Base-by-base conservation (phyloP, 2,113 vertebrate genomes). In the Corapipo altera region DNA sequence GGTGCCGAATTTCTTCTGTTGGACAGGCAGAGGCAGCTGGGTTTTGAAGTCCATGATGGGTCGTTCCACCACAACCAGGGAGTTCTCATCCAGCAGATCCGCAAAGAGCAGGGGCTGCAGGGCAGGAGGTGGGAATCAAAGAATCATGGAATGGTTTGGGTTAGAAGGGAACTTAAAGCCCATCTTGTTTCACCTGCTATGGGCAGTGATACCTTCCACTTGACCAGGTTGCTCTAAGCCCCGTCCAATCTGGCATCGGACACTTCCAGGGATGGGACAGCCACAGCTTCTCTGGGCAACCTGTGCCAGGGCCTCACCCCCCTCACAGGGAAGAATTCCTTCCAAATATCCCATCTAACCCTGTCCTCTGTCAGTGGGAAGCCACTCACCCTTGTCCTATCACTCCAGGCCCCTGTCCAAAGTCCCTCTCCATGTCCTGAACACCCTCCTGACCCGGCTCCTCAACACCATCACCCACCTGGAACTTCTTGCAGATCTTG, bases 1-100 rank as follows among this genome's bases (percentile, higher is more conserved):
- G 70, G 99, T 99, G 80, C 99, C 99, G 82, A 99, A 99, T 91
- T 98, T 99, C 98, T 99, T 99, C 98, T 98, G 98, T 76, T 98
- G 98, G 91, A 99, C 96, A 7, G 99, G 99, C 23, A 98, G 97
- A 3, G 99, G 99, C 67, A 99, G 98, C 86, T 99, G 98, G 20
- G 98, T 95, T 32, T 97, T 91, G 96, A 99, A 98, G 95, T 99
- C 99, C 95, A 98, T 84, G 75, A 99, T 96, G 41, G 99, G 99
- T 74, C 99, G 98, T 92, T 99, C 99, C 91, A 99, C 99, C 71
- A 98, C 97, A 37, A 99, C 99, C 7, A 99, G 96, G 65, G 98
- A 99, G 28, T 96, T 97, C 92, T 99, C 98, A 1, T 99, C 98
- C 98, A 99, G 79, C 70, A 99, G 84, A 28, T 97, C 98, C 61